A percentile compares a stretch with the other conserved stretches of the same genome.
phyloP scores from a whole-genome alignment of 2,113 vertebrate genomes.

The Gulo gulo region DNA sequence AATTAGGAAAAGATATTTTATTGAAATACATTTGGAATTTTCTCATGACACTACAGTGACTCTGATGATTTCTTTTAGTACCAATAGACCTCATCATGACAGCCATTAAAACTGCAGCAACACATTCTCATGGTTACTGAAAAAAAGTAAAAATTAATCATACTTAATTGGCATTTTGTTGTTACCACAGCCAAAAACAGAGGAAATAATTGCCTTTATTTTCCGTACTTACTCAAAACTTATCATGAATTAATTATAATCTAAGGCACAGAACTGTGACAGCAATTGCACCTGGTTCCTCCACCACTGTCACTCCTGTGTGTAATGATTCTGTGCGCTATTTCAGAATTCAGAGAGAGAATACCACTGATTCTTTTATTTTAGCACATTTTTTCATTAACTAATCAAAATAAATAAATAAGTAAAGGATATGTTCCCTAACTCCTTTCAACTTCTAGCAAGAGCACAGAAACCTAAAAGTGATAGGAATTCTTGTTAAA shows the following conservation, averaged over 20 bases:
- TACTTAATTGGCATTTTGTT: constrained; percentile 53
- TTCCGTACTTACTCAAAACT: not conserved
- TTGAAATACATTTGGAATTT: not conserved
- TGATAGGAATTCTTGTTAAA: not conserved
- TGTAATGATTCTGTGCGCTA: not conserved
- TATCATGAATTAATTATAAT: constrained; percentile 12
- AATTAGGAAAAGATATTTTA: not conserved
- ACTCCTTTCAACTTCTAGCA: not conserved
- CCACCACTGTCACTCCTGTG: not conserved
- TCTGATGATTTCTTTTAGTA: not conserved
- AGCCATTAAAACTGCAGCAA: not conserved
- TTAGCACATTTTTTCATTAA: not conserved
- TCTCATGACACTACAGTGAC: not conserved
- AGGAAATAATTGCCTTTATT: constrained; percentile 14
- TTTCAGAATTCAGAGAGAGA: not conserved
- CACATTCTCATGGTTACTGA: not conserved
- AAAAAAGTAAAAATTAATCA: constrained; percentile 12
- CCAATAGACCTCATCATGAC: not conserved
- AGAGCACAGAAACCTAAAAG: not conserved
- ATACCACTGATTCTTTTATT: not conserved
- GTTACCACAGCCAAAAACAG: constrained; percentile 3
- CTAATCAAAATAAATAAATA: not conserved
- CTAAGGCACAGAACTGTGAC: not conserved
- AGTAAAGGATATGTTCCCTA: not conserved
- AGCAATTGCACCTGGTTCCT: not conserved